Base-by-base conservation (phyloP, 2,113 vertebrate species). In the Tapirus terrestris region DNA sequence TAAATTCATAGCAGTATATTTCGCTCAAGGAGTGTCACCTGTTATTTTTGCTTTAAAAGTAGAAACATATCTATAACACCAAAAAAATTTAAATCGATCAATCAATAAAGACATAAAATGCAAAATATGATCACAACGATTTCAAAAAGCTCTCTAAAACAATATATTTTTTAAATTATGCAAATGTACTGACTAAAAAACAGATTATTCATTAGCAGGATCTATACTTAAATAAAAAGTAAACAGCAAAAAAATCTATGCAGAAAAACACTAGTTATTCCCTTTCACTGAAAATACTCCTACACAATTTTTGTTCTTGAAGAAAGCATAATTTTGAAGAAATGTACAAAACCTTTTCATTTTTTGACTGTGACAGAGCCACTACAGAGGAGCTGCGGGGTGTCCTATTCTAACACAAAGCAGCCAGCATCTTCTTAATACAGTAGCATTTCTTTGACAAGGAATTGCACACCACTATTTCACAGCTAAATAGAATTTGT, bases 381-480 rank as follows among this genome's bases (percentile, higher is more conserved):
- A 98, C 98, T 98, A 98, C 91, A 94, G 98, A 98, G 98, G 99
- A 99, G 99, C 98, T 98, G 97, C 98, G 91, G 98, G 98, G 97
- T 98, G 97, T 98, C 96, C 98, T 98, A 98, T 2, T 94, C 99
- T 99, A 99, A 98, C 98, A 98, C 98, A 98, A 99, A 98, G 98
- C 98, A 98, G 98, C 98, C 97, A 98, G 98, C 97, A 90, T 98
- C 97, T 96, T 98, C 97, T 97, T 98, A 98, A 95, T 97, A 98
- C 98, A 98, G 98, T 96, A 98, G 98, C 98, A 98, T 97, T 98
- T 99, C 98, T 99, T 97, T 95, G 93, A 98, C 86, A 98, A 98
- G 98, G 98, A 99, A 98, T 96, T 96, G 98, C 98, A 99, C 98
- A 98, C 97, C 98, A 98, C 98, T 98, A 98, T 97, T 97, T 98